A percentile compares a stretch with the other conserved stretches of the same genome.
These are phyloP conservation scores for Cosmopolites sordidus DNA, from an alignment of 2,888 invertebrate species.

Conservation along the genomic window DNA sequence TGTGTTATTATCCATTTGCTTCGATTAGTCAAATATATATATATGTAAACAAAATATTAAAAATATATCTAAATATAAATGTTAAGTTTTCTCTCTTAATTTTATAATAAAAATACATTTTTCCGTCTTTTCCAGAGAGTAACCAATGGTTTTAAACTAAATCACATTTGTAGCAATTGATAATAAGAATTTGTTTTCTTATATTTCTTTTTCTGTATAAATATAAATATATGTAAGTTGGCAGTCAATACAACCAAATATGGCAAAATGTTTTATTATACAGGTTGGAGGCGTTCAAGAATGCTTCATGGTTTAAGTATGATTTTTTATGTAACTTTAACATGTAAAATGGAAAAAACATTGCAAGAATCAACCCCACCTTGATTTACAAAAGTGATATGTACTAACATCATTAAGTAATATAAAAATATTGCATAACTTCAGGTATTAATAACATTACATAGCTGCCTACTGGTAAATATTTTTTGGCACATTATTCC, in stretches of 20 bases:
- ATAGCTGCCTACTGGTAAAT: constrained; percentile 25
- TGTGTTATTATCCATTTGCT: not conserved
- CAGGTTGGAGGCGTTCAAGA: too few species aligned
- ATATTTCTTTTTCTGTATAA: not conserved
- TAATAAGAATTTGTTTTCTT: constrained; percentile 3
- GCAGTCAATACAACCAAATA: constrained; percentile 11
- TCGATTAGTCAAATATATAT: not conserved
- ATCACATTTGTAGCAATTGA: constrained; percentile 23
- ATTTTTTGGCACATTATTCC: constrained; percentile 39
- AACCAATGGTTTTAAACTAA: constrained; percentile 14
- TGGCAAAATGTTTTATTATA: not conserved
- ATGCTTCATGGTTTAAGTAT: too few species aligned
- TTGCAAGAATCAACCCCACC: too few species aligned
- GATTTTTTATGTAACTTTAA: too few species aligned
- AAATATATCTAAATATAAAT: constrained; percentile 31
- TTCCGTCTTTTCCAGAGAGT: constrained; percentile 14
- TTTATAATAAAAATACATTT: constrained; percentile 12
- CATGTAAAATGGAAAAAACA: too few species aligned
- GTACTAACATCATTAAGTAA: constrained; percentile 10
- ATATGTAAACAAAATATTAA: constrained; percentile 28
- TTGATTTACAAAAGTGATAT: not conserved
- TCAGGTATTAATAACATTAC: constrained; percentile 21
- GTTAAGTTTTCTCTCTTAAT: constrained; percentile 10
- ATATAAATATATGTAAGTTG: constrained; percentile 8
- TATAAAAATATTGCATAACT: constrained; percentile 25